Base-by-base conservation (phyloP, 2,797 vertebrate genomes). In the Squalus acanthias region DNA sequence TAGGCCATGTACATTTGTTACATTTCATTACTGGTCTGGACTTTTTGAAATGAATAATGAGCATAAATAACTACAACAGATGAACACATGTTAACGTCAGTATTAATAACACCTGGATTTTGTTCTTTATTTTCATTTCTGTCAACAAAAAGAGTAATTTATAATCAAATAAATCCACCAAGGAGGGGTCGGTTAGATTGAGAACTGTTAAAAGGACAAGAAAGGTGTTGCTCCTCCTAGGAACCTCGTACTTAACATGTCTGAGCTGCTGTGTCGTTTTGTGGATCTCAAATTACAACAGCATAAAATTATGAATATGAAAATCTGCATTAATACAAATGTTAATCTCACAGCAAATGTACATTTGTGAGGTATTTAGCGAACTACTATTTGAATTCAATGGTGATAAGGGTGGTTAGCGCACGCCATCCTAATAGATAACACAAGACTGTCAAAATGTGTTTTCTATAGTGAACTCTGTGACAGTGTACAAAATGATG, bases 121-220 rank as follows among this genome's bases (percentile, higher is more conserved):
- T 82, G n/a, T 82, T 82, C 79, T 82, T 46, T 46, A 82, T 39
- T 76, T 82, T 82, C 79, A 82, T 85, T 85, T 85, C 82, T 85
- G 82, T 22, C 46, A 50, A 22, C 82, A 46, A 50, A 50, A 57
- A 50, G 17, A 85, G 39, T 1, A 39, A 50, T 50, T 22, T 24
- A 85, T 50, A 50, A 85, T 85, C 82, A 50, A 85, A 85, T 24
- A 85, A 85, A 50, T 50, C 82, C 39, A 24, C 39, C 0, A 85
- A 85, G 39, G 82, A 46, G 17, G 39, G 46, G 50, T 85, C 20
- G 7, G 39, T 85, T 50, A 85, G 82, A 85, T 8, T 50, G 39
- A 85, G 82, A 85, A 85, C 82, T 24, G 6, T 15, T 50, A 85
- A 76, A 76, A 76, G 69, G 65, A 15, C 65, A 67, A 15, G 13